A percentile compares a stretch with the other conserved stretches of the same genome.
phyloP scores from a whole-genome alignment of 2,888 invertebrate genomes.

The Amiota minor region DNA sequence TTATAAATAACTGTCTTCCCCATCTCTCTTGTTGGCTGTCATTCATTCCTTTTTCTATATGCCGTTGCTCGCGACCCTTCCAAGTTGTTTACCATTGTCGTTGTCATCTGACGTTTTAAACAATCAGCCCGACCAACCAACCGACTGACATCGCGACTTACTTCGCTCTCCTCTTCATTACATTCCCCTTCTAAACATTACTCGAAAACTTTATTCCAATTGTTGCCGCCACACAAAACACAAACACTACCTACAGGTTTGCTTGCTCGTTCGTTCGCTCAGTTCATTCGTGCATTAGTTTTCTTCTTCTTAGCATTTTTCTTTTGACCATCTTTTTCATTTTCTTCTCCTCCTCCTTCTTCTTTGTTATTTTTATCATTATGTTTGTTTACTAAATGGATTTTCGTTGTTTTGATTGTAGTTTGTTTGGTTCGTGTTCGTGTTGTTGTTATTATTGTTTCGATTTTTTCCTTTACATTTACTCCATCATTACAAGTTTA shows the following conservation, averaged over 20 bases:
- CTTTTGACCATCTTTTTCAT: slow-evolving; percentile 37
- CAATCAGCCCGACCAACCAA: slow-evolving; percentile 20
- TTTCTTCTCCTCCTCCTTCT: slow-evolving; percentile 31
- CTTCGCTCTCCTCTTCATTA: no score
- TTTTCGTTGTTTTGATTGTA: slow-evolving; percentile 39
- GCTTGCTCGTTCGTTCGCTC: no score
- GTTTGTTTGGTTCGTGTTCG: slow-evolving; percentile 2
- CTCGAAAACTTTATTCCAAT: background rate
- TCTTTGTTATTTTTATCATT: slow-evolving; percentile 34
- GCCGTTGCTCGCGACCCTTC: slow-evolving; percentile 6
- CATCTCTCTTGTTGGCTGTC: no score
- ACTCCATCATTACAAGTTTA: no score
- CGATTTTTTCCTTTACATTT: slow-evolving; percentile 35
- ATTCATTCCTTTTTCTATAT: no score
- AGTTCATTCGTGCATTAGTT: no score
- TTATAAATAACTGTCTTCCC: no score
- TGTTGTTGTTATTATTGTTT: slow-evolving; percentile 32
- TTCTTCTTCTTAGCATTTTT: slow-evolving; percentile 46
- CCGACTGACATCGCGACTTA: background rate
- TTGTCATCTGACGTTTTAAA: slow-evolving; percentile 44
- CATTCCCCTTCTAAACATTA: background rate
- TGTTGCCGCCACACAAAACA: slow-evolving; percentile 32
- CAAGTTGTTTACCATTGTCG: slow-evolving; percentile 21
- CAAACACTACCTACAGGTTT: no score
- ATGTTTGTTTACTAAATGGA: slow-evolving; percentile 54